These are phyloP conservation scores for Petrocephalus zakoni DNA, from an alignment of 2,113 vertebrate genomes.

Conservation along the genomic window DNA sequence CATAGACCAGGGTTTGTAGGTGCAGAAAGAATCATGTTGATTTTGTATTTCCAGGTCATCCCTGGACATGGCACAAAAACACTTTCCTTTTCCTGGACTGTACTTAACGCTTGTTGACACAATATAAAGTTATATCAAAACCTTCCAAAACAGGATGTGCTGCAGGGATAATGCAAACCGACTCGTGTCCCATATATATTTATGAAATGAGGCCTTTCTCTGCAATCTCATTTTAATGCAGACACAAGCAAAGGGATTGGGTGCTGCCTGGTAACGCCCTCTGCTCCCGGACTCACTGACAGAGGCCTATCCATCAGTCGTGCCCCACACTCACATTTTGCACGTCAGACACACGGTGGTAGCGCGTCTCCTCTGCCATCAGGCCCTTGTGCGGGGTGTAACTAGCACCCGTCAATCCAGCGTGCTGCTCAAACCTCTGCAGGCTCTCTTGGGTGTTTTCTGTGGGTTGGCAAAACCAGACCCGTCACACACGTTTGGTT, in stretches of 20 bases:
- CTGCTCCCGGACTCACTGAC: background rate
- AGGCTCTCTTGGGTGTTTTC: conserved; percentile 88
- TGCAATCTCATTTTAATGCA: background rate
- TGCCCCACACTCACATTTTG: conserved; percentile 69
- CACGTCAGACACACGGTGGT: conserved; percentile 76
- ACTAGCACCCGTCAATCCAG: conserved; percentile 80
- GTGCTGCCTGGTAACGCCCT: background rate
- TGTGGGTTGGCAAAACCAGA: conserved; percentile 42
- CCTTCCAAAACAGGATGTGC: background rate
- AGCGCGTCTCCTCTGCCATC: conserved; percentile 80
- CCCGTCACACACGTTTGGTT: background rate
- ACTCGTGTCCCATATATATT: background rate
- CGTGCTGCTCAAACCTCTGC: conserved; percentile 85
- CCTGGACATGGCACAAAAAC: too few relatives aligned
- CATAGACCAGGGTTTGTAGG: background rate
- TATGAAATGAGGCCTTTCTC: background rate
- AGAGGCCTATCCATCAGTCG: background rate
- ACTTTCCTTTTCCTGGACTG: too few relatives aligned
- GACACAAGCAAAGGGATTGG: background rate
- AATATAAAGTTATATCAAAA: background rate
- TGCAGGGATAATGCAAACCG: background rate
- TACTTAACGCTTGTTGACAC: background rate
- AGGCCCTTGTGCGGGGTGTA: conserved; percentile 91
- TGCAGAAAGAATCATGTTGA: background rate
- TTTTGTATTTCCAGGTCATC: too few relatives aligned